Evolutionary conservation across 1,140 invertebrate species (phyloP), one percentile per base, ranked within the genome.

Genomic region (Mya arenaria): DNA sequence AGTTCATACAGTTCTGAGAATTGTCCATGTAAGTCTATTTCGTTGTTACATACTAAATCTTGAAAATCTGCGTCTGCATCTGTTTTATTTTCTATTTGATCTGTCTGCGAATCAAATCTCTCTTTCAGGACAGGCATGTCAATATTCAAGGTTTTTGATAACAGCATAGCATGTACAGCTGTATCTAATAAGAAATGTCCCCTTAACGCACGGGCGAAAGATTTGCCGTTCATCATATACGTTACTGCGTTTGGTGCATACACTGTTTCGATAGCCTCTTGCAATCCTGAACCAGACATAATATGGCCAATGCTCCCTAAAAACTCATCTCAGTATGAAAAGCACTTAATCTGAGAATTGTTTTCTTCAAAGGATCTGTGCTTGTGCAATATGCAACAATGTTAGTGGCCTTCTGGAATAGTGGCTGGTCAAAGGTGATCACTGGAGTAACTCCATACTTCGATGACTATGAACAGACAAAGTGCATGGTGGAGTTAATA

Each of bases 181-280:
- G 52, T 25, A 52, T 87, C 62, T 1, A 87, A 69, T 15, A 89
- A 60, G 34, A 92, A 85, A 90, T 93, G 92, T 39, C 79, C 93
- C 83, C 92, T 63, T 4, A 93, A 82, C 41, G 89, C 88, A 86
- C 92, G 85, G 23, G 90, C 75, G 86, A 91, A 92, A 58, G 91
- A 85, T 93, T 88, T 32, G 90, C 89, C 66, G 66, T 72, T 60
- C 93, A 69, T 83, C 25, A 91, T 91, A 87, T 92, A 89, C 1
- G 87, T 85, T 32, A 89, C 87, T 39, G 86, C 88, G 56, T 85
- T 82, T 69, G 65, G 48, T 5, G 68, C 86, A 84, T 80, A 88
- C 5, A 88, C 63, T n/a, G 71, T 55, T 34, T 87, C 81, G 23
- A 86, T 52, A 17, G 77, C n/a, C 56, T 88, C 71, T 37, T 58